Conservation (phyloP, 2,888 invertebrate genomes). For the Lasioglossum figueresi region DNA sequence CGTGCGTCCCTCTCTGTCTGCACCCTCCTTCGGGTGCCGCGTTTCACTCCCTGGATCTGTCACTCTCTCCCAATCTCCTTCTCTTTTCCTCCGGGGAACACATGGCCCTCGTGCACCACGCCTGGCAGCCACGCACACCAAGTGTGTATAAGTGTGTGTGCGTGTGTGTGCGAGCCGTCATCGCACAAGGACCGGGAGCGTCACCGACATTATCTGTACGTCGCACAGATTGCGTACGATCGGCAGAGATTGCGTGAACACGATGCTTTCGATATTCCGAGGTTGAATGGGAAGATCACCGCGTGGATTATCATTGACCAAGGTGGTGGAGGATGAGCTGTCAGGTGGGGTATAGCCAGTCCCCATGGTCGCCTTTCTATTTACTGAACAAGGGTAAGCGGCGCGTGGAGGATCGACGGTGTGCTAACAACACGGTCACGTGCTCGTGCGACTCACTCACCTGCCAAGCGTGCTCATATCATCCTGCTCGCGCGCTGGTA, state of each 20-base stretch:
- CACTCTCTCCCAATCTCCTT: slow-evolving; percentile 56
- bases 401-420: slow-evolving; percentile 1
- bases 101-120: slow-evolving; percentile 75
- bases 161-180: neutral
- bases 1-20: slow-evolving; percentile 68
- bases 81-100: slow-evolving; percentile 71
- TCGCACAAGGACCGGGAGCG: neutral
- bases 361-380: neutral
- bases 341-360: neutral
- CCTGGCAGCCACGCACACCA: slow-evolving; percentile 49
- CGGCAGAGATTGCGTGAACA: neutral
- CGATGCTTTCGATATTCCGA: neutral
- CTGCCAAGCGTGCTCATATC: slow-evolving; percentile 83
- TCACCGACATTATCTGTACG: slow-evolving; percentile 38
- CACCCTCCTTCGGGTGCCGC: slow-evolving; percentile 58
- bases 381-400: slow-evolving; percentile 2
- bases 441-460: slow-evolving; percentile 76
- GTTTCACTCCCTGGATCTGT: slow-evolving; percentile 48
- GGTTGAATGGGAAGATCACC: neutral
- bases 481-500: slow-evolving; percentile 78
- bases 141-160: neutral
- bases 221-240: slow-evolving; percentile 27
- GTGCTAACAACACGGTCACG: slow-evolving; percentile 55
- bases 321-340: neutral
- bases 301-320: neutral